Percentiles rank a stretch among this genome's conserved stretches.
phyloP scores from a whole-genome alignment of 2,113 vertebrate species.

The Parus major region DNA sequence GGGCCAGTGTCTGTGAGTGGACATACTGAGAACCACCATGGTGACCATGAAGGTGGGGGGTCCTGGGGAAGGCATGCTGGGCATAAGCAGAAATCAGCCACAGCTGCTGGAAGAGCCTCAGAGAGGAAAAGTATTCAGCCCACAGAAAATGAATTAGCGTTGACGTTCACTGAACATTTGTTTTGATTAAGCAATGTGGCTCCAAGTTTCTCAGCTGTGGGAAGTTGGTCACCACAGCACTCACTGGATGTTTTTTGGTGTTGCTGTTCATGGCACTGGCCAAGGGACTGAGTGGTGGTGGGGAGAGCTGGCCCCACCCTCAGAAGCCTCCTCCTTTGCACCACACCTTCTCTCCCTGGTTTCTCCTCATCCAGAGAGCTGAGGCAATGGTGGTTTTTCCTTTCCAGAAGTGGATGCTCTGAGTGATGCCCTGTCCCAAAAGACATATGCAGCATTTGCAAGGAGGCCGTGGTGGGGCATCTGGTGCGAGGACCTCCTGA shows the following conservation, averaged over 20 bases:
- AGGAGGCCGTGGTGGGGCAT: not conserved
- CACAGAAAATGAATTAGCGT: not conserved
- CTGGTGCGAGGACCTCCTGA: rapidly evolving
- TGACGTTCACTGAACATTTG: not conserved
- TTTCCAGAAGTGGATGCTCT: not conserved
- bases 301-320: not conserved
- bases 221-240: not conserved
- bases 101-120: not conserved
- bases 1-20: not conserved
- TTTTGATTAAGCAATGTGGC: constrained; percentile 29
- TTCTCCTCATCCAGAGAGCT: not conserved
- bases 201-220: constrained; percentile 5
- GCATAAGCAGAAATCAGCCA: not conserved
- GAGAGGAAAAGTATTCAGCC: not conserved
- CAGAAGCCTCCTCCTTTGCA: rapidly evolving
- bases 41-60: not conserved
- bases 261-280: not conserved
- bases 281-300: not conserved
- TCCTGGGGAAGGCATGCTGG: not conserved
- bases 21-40: not conserved
- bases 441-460: not conserved
- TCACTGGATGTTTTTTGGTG: not conserved
- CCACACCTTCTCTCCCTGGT: not conserved
- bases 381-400: not conserved
- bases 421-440: not conserved